Evolutionary conservation across 2,113 vertebrate species (phyloP), one percentile per base, ranked within the genome.

Genomic region (Xyliphius kryptos): DNA sequence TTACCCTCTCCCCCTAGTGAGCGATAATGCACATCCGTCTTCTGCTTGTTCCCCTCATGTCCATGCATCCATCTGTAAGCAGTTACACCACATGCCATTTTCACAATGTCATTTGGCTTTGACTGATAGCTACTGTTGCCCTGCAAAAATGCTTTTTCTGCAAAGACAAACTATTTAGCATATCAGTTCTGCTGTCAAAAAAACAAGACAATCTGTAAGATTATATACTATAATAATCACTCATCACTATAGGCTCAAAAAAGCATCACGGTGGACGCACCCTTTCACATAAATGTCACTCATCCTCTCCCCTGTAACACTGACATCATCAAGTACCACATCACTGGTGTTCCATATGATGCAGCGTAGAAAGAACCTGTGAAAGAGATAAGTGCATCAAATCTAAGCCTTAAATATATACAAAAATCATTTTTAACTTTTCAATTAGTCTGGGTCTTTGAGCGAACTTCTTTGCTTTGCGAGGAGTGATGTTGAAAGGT

Each of bases 261-360:
- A 26, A 61, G 53, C 51, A 61, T 66, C 21, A 44, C 16, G 26
- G 8, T 19, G 12, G 11, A 76, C 59, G 57, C 74, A 94, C 95
- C 95, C 92, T 81, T 92, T 98, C 38, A 98, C 90, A 0, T 97
- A 98, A 78, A 98, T 97, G 85, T 98, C 95, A 0, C 95, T 97
- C 95, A 98, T 98, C 86, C 85, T 97, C 86, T 97, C 94, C 8
- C 95, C 95, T 0, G 87, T 92, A 82, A 98, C 72, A 81, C 94
- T 95, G 76, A 94, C 78, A 54, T 97, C 95, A 0, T 98, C 95
- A 8, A 98, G 85, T 78, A 95, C 89, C 79, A 98, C 94, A 0
- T 98, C 92, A 58, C 80, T 91, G 17, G 94, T 81, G 71, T 98
- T 98, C 95, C 95, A 98, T 72, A 97, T 71, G 62, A 97, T 87